Evolutionary conservation across 2,113 vertebrate species (phyloP).

Genomic region (Symphodus melops): DNA sequence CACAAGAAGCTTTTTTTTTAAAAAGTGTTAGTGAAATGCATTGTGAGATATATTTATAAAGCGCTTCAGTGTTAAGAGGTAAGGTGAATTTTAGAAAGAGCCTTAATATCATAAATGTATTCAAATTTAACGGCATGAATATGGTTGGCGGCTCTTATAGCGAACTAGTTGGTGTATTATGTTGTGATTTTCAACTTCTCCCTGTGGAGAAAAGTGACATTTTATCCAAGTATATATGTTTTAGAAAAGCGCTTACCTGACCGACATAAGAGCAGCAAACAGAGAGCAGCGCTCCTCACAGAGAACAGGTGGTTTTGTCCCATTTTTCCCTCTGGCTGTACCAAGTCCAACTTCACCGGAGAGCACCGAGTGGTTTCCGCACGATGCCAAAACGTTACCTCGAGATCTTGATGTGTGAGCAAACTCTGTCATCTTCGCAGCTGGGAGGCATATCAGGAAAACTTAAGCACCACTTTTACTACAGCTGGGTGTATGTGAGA

Average conservation of each 20-base stretch:
- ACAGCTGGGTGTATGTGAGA: slow-evolving; percentile 18
- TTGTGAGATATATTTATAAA: not conserved
- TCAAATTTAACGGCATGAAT: no score
- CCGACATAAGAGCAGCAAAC: slow-evolving; percentile 65
- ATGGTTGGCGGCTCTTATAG: not conserved
- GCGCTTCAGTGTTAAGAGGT: not conserved
- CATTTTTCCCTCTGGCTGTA: slow-evolving; percentile 62
- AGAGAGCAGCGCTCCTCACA: slow-evolving; percentile 59
- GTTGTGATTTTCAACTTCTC: no score
- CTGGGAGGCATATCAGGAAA: slow-evolving; percentile 60
- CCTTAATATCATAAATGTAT: no score
- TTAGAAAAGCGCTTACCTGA: slow-evolving; percentile 66
- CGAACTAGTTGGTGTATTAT: no score
- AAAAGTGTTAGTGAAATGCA: not conserved
- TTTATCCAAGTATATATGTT: not conserved
- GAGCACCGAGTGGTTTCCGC: slow-evolving; percentile 27
- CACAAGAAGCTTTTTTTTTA: not conserved
- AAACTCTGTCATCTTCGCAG: slow-evolving; percentile 59
- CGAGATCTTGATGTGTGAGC: slow-evolving; percentile 28
- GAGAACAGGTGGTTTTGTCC: slow-evolving; percentile 68
- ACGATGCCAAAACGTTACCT: slow-evolving; percentile 50
- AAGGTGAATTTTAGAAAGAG: not conserved
- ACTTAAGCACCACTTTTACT: slow-evolving; percentile 23
- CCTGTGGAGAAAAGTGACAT: not conserved
- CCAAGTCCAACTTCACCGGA: slow-evolving; percentile 37